Conservation (phyloP, 1,140 invertebrate genomes). For the Argopecten irradians region DNA sequence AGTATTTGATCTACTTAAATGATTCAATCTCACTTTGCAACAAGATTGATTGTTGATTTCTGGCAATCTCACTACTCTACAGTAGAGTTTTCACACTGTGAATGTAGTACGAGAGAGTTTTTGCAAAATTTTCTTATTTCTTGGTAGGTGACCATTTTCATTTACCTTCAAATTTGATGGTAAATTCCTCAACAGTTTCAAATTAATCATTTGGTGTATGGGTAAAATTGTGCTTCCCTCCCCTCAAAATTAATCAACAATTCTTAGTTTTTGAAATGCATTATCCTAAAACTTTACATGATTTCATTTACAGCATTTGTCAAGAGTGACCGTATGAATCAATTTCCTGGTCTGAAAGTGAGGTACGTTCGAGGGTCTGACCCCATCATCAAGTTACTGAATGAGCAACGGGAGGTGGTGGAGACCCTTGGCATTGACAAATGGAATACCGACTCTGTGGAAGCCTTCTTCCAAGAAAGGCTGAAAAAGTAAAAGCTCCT, state of each 20-base stretch:
- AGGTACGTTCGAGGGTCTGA: slow-evolving; percentile 93
- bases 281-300: neutral
- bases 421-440: slow-evolving; percentile 93
- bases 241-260: neutral
- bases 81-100: too few species aligned
- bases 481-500: slow-evolving; percentile 77
- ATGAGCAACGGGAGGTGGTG: slow-evolving; percentile 78
- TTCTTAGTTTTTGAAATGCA: neutral
- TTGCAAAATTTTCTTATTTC: too few species aligned
- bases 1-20: too few species aligned
- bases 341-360: slow-evolving; percentile 92
- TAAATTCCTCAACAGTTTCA: neutral
- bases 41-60: too few species aligned
- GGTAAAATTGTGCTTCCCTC: neutral
- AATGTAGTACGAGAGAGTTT: too few species aligned
- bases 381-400: slow-evolving; percentile 93
- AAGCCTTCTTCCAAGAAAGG: slow-evolving; percentile 94
- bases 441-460: slow-evolving; percentile 97
- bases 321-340: slow-evolving; percentile 89
- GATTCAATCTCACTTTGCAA: too few species aligned
- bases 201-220: neutral
- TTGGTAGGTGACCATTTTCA: neutral
- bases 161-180: neutral
- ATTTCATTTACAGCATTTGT: slow-evolving; percentile 85
- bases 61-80: too few species aligned